phyloP scores from a whole-genome alignment of 2,888 invertebrate genomes.

The Strigamia crassipes region DNA sequence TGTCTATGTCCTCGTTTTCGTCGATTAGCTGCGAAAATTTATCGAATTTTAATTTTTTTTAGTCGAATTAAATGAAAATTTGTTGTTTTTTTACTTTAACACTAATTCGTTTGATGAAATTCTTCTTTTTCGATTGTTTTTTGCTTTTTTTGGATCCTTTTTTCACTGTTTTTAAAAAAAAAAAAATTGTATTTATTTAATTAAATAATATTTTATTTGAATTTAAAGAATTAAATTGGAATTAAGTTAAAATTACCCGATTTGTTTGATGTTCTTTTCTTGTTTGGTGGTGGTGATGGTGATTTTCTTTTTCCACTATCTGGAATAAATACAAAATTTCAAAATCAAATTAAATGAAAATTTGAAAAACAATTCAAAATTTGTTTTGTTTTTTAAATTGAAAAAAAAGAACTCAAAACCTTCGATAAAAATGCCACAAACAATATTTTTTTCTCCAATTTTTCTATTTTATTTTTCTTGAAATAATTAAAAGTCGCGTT shows the following conservation, averaged over 20 bases:
- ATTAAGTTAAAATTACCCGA: too few relatives aligned
- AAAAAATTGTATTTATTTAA: too few relatives aligned
- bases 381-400: too few relatives aligned
- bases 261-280: background rate
- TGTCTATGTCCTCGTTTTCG: constrained; percentile 43
- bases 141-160: background rate
- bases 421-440: too few relatives aligned
- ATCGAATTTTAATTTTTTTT: background rate
- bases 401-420: too few relatives aligned
- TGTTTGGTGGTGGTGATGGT: background rate
- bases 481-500: background rate
- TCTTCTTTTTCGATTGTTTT: background rate
- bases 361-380: too few relatives aligned
- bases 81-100: background rate
- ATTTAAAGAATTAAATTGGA: too few relatives aligned
- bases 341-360: too few relatives aligned
- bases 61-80: too few relatives aligned
- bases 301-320: background rate
- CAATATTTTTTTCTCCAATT: background rate
- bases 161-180: background rate
- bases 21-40: background rate
- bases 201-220: too few relatives aligned
- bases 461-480: background rate
- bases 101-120: background rate
- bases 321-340: background rate